Base-by-base conservation (phyloP, 2,888 invertebrate species). In the Eremobia ochroleuca region DNA sequence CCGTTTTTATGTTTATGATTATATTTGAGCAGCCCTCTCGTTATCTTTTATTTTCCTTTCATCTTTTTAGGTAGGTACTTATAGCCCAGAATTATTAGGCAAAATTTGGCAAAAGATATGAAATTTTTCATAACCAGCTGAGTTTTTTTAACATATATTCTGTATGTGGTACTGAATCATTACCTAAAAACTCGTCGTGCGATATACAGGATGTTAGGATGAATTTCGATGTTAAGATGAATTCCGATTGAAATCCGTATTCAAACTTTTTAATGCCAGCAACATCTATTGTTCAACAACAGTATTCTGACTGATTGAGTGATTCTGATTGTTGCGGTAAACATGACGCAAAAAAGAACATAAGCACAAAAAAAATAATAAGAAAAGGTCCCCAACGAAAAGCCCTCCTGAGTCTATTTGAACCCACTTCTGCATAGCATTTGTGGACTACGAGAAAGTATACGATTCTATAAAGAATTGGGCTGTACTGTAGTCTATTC, bases 41-140 rank as follows among this genome's bases (percentile, higher is more conserved):
- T 43, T 67, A 58, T 73, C 55, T 67, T 34, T 73, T 66, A 43
- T 81, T 70, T 73, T 81, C 46, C 66, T 73, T 75, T 77, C 55
- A 37, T 84, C 37, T 79, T 72, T 74, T 76, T 66, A 46, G 13
- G 21, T 65, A 28, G 11, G 3, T 28, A 66, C 28, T 15, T 31
- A 55, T 11, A 55, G n/a, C n/a, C n/a, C 52, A 55, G 52, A n/a
- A 55, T 55, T 55, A 55, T 55, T 55, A 55, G 52, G n/a, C 11
- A n/a, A 9, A 52, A 49, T 6, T 49, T 49, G 13, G n/a, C n/a
- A 11, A 55, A 55, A n/a, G 52, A n/a, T 25, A 9, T 49, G 21
- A 52, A n/a, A n/a, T 55, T 13, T 52, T n/a, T 55, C n/a, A n/a
- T n/a, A 55, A 55, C 52, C 52, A 13, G n/a, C 11, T n/a, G n/a